Evolutionary conservation across 1,140 invertebrate genomes (phyloP).

Genomic region (Babylonia areolata): DNA sequence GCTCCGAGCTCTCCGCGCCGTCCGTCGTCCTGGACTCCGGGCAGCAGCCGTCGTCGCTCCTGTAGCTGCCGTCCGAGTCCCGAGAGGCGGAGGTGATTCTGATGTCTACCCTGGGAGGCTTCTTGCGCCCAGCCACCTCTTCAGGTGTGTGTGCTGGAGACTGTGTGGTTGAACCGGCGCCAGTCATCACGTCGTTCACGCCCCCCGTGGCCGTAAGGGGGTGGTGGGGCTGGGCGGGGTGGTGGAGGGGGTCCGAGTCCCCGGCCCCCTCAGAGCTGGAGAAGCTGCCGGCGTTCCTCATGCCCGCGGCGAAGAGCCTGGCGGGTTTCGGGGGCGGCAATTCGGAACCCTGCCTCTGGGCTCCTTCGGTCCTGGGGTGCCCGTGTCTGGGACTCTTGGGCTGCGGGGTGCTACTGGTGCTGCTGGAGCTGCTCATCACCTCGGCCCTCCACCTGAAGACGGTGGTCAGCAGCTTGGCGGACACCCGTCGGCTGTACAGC

Average conservation of each 20-base stretch:
- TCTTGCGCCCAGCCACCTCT: neutral
- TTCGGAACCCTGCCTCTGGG: neutral
- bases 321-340: neutral
- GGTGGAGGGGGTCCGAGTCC: neutral
- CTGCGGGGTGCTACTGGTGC: neutral
- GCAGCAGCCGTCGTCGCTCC: neutral
- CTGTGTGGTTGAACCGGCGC: too few species aligned
- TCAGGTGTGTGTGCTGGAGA: neutral
- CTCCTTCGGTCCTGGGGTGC: neutral
- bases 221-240: too few species aligned
- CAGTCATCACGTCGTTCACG: too few species aligned
- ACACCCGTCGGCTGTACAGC: slow-evolving; percentile 44
- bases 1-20: neutral
- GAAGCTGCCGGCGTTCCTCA: slow-evolving; percentile 4
- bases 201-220: too few species aligned
- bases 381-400: neutral
- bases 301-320: neutral
- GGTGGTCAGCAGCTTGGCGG: slow-evolving; percentile 44
- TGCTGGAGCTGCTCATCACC: slow-evolving; percentile 12
- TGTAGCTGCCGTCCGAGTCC: neutral
- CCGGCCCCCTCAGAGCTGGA: slow-evolving; percentile 28
- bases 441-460: slow-evolving; percentile 49
- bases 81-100: neutral
- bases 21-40: neutral
- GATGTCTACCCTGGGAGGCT: neutral